phyloP scores from a whole-genome alignment of 2,888 invertebrate genomes.

The Acanthosepion esculentum region DNA sequence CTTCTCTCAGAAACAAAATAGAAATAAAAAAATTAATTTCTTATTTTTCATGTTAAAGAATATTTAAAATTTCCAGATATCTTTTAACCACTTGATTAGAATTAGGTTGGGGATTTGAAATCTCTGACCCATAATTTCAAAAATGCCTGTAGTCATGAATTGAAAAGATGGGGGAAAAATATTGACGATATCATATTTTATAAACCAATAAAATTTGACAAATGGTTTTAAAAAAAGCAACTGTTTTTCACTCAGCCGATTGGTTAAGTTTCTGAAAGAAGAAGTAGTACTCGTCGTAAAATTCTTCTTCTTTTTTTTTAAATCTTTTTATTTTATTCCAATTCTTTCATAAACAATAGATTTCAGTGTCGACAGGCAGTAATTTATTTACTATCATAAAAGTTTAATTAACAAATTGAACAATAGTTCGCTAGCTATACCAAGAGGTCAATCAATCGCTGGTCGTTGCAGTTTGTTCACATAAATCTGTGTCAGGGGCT shows the following conservation, averaged over 20 bases:
- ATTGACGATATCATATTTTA: neutral
- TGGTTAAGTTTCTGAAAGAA: neutral
- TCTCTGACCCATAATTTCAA: neutral
- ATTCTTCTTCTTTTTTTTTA: neutral
- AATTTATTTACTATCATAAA: neutral
- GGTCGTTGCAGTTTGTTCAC: neutral
- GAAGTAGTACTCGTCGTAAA: neutral
- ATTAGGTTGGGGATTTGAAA: neutral
- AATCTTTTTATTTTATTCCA: too few species aligned
- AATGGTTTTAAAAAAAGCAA: neutral
- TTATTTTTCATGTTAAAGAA: too few species aligned
- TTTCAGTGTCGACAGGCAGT: neutral
- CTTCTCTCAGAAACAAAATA: too few species aligned
- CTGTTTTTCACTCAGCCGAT: neutral
- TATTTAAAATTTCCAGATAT: too few species aligned
- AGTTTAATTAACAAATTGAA: neutral
- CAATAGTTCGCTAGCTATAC: neutral
- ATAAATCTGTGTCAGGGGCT: neutral
- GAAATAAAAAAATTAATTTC: too few species aligned
- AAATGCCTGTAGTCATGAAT: neutral
- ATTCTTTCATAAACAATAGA: neutral
- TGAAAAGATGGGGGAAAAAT: too few species aligned
- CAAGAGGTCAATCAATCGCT: constrained; percentile 5
- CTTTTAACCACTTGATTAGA: neutral
- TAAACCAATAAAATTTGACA: neutral